These are phyloP conservation scores for Listronotus bonariensis DNA, from an alignment of 1,140 invertebrate species.

Conservation along the genomic window DNA sequence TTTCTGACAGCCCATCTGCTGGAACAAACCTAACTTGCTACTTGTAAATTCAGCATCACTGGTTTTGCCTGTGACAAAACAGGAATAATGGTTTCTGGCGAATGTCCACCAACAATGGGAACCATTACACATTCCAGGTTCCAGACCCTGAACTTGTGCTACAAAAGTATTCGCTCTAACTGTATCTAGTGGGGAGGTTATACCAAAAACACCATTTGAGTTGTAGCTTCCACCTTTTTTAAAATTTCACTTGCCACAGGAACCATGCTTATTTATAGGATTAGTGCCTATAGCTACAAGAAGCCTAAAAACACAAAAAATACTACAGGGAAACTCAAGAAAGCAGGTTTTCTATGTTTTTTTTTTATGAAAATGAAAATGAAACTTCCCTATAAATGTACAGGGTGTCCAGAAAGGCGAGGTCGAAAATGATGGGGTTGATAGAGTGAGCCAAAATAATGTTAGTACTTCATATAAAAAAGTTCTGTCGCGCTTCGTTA, in stretches of 20 bases:
- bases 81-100: slow-evolving; percentile 78
- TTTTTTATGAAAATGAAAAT: too few species aligned
- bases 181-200: slow-evolving; percentile 76
- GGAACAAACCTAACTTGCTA: too few species aligned
- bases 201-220: slow-evolving; percentile 74
- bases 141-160: slow-evolving; percentile 60
- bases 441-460: too few species aligned
- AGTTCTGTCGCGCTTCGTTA: too few species aligned
- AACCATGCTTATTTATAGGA: slow-evolving; percentile 64
- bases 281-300: slow-evolving; percentile 63
- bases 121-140: slow-evolving; percentile 71
- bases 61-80: slow-evolving; percentile 76
- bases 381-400: too few species aligned
- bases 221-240: slow-evolving; percentile 67
- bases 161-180: slow-evolving; percentile 77
- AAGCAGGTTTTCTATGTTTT: too few species aligned
- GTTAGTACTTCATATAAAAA: too few species aligned
- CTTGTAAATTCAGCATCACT: slow-evolving; percentile 52
- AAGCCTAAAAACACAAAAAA: slow-evolving; percentile 54
- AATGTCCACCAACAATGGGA: slow-evolving; percentile 84
- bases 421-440: too few species aligned
- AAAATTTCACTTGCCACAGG: slow-evolving; percentile 63
- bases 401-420: too few species aligned
- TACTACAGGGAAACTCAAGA: not conserved
- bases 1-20: too few species aligned